Conservation (phyloP, 2,888 invertebrate species). For the Calameuta pallipes region DNA sequence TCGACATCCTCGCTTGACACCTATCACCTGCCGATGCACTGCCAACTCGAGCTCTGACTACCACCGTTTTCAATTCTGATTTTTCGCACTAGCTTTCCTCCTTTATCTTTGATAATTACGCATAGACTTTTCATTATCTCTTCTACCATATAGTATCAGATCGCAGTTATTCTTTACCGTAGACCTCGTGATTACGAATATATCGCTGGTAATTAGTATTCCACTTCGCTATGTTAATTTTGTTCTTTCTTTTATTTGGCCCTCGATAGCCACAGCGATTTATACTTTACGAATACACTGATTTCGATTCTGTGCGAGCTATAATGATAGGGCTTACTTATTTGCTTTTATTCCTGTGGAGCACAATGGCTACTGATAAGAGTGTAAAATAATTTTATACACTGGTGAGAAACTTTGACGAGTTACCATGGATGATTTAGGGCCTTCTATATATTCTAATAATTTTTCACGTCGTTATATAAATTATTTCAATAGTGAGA, state of each 20-base stretch:
- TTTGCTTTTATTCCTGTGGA: background rate
- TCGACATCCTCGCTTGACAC: slow-evolving; percentile 49
- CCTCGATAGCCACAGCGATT: background rate
- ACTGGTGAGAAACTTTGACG: background rate
- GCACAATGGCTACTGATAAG: background rate
- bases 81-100: slow-evolving; percentile 25
- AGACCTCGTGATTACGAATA: background rate
- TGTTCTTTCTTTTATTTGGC: background rate
- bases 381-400: background rate
- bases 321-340: background rate
- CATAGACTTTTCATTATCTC: background rate
- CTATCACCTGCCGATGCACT: slow-evolving; percentile 40
- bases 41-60: slow-evolving; percentile 40
- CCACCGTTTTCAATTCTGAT: slow-evolving; percentile 29
- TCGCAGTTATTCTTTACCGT: background rate
- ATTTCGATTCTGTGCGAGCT: background rate
- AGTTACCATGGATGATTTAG: background rate
- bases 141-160: background rate
- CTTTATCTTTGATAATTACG: background rate
- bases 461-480: background rate
- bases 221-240: background rate
- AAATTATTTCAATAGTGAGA: background rate
- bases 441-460: background rate
- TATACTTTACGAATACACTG: background rate
- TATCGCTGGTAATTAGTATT: background rate